Percentiles rank a stretch among this genome's conserved stretches.
These are phyloP conservation scores for Cyphomyrus plagiostoma DNA, from an alignment of 2,113 vertebrate genomes.

Conservation along the genomic window DNA sequence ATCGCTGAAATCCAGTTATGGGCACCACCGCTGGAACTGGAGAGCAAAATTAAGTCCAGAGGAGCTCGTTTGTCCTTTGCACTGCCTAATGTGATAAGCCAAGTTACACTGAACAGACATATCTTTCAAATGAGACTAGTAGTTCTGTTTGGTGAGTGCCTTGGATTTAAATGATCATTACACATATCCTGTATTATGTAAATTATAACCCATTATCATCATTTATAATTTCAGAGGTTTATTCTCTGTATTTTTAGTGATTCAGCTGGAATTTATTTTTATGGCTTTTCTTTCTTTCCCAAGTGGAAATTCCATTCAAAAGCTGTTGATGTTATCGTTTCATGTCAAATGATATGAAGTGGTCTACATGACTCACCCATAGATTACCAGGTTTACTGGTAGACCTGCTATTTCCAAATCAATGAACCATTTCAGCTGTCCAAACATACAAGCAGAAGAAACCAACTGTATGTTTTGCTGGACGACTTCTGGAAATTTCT, in stretches of 20 bases:
- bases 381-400: slow-evolving; percentile 1
- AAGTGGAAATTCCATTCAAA: background rate
- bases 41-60: background rate
- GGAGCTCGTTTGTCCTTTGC: background rate
- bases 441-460: slow-evolving; percentile 1
- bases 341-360: slow-evolving; percentile 3
- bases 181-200: background rate
- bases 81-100: background rate
- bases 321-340: background rate
- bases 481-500: background rate
- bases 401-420: background rate
- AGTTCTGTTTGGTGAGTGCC: background rate
- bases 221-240: background rate
- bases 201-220: slow-evolving; percentile 2
- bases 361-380: background rate
- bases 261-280: background rate
- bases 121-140: background rate
- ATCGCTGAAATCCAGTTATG: background rate
- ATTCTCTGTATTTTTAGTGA: background rate
- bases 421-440: background rate
- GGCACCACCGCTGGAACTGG: background rate
- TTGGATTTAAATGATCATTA: background rate
- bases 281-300: background rate
- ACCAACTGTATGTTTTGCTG: background rate
- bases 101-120: background rate